These are phyloP conservation scores for Camelus bactrianus DNA, from an alignment of 2,113 vertebrate genomes.

Conservation along the genomic window DNA sequence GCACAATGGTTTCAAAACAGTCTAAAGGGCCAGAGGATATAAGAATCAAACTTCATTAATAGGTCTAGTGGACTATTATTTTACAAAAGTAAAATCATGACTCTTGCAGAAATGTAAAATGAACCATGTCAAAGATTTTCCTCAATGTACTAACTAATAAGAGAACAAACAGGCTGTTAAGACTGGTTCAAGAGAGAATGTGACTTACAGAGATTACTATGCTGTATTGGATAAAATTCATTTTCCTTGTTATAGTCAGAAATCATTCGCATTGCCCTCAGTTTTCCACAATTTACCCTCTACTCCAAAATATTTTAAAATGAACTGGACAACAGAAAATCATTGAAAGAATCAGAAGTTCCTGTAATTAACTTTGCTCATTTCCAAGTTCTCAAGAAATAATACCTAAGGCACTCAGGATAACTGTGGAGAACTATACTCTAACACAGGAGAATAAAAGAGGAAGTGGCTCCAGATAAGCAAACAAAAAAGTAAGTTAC, in stretches of 20 bases:
- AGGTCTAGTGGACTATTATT: background rate
- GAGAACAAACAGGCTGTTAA: background rate
- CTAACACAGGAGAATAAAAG: background rate
- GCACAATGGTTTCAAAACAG: background rate
- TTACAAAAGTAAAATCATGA: background rate
- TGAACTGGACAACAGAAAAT: background rate
- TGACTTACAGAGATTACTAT: background rate
- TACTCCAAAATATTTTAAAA: background rate
- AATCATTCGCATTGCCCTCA: background rate
- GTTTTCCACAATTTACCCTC: background rate
- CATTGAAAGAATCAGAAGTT: background rate
- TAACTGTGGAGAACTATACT: too few species aligned
- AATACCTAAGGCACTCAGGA: too few species aligned
- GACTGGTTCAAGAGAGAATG: background rate
- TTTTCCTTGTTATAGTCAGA: background rate
- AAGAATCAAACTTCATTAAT: background rate
- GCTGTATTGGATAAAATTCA: background rate
- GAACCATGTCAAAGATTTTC: background rate
- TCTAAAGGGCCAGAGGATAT: background rate
- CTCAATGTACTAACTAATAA: background rate
- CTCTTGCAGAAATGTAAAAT: background rate
- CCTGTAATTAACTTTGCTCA: background rate
- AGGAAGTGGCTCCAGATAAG: background rate
- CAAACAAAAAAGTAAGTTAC: background rate
- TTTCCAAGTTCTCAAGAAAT: background rate